These are phyloP conservation scores for Ammodytes dubius DNA, from an alignment of 2,113 vertebrate species.

Conservation along the genomic window DNA sequence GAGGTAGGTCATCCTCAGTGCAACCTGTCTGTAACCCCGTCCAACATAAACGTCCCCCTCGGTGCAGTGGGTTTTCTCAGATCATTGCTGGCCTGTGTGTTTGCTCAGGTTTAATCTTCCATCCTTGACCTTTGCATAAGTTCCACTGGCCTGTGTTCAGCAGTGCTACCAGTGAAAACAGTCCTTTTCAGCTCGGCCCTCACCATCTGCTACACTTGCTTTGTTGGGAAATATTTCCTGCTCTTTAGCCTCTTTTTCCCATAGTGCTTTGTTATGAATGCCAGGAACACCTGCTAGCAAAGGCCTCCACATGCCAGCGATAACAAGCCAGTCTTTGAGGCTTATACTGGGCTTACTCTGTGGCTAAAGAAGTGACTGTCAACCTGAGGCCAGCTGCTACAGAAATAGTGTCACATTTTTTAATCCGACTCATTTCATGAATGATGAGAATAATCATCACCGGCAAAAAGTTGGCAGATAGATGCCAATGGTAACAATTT, in stretches of 20 bases:
- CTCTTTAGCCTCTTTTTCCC: slow-evolving; percentile 16
- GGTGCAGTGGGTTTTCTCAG: slow-evolving; percentile 35
- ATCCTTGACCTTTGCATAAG: slow-evolving; percentile 59
- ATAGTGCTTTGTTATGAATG: slow-evolving; percentile 14
- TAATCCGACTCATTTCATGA: too few relatives aligned
- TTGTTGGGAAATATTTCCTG: slow-evolving; percentile 69
- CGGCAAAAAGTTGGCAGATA: too few relatives aligned
- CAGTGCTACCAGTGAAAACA: slow-evolving; percentile 42
- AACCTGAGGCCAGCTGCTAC: background rate
- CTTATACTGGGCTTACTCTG: slow-evolving; percentile 16
- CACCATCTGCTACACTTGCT: slow-evolving; percentile 75
- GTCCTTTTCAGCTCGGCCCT: background rate
- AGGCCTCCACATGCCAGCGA: slow-evolving; percentile 16
- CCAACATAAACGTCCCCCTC: slow-evolving; percentile 47
- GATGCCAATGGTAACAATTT: too few relatives aligned
- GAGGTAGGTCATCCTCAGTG: slow-evolving; percentile 12
- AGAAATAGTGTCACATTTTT: background rate
- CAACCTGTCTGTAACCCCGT: slow-evolving; percentile 58
- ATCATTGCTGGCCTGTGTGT: slow-evolving; percentile 39
- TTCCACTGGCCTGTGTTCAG: slow-evolving; percentile 21
- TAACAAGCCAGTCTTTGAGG: slow-evolving; percentile 38
- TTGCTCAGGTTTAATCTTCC: slow-evolving; percentile 60
- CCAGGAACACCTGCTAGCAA: slow-evolving; percentile 47
- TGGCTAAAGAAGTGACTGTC: background rate
- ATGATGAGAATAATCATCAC: too few relatives aligned